Evolutionary conservation across 2,888 invertebrate genomes (phyloP), one percentile per base, ranked within the genome.

Genomic region (Acrobasis suavella): DNA sequence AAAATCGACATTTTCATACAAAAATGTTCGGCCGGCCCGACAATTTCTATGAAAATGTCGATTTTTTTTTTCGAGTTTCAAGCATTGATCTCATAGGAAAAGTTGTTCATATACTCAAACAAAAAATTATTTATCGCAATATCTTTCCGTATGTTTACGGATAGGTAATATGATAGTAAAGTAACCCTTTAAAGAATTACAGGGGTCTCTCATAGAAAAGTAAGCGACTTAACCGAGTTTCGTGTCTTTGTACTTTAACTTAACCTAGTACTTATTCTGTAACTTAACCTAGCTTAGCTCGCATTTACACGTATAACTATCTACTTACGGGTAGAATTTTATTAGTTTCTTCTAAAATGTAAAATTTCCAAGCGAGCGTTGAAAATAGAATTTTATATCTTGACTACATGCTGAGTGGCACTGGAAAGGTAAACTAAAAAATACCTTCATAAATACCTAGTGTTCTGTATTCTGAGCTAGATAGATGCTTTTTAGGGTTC

Each of bases 141-240:
- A 58, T 55, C 9, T 38, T 7, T 0, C 64, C 65, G 60, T 68
- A 54, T 65, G 63, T 65, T 64, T 62, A 12, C 60, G 22, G 69
- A 72, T n/a, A n/a, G n/a, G n/a, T 74, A 73, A 75, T 72, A 73
- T 68, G 73, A 75, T 74, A 73, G 71, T 62, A 67, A 65, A 66
- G 64, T 64, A 71, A 74, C 76, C 77, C 71, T 79, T 78, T 74
- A 71, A 69, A 67, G 72, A 77, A 75, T 79, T 76, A 77, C 71
- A 69, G 72, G 70, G 72, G 77, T 69, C 71, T 67, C 61, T 66
- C 65, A 68, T 67, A 69, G 72, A 68, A 71, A 71, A 73, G 76
- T 72, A 68, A 68, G 65, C 63, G 72, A 76, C 72, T 76, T 74
- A 72, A 71, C 60, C 46, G 65, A 74, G 70, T 72, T 69, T 67